phyloP scores from a whole-genome alignment of 2,888 invertebrate genomes.

The Neuroscelio doddi region DNA sequence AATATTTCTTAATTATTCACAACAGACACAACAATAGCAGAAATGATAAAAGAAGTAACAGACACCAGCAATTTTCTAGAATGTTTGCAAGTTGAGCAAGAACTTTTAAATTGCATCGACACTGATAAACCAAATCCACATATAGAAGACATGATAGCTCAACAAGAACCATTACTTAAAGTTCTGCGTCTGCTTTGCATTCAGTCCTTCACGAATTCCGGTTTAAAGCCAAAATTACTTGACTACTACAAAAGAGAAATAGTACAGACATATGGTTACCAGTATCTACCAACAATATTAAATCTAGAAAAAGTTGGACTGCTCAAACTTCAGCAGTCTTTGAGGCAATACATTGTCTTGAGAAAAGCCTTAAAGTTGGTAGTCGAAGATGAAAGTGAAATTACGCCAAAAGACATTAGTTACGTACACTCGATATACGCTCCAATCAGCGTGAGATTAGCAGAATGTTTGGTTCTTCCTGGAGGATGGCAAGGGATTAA shows the following conservation, averaged over 20 bases:
- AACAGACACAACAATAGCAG: slow-evolving; percentile 91
- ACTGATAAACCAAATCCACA: slow-evolving; percentile 90
- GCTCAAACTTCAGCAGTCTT: slow-evolving; percentile 82
- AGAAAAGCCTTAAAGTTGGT: slow-evolving; percentile 88
- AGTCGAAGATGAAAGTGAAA: slow-evolving; percentile 90
- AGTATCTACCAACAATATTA: slow-evolving; percentile 85
- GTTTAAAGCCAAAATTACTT: slow-evolving; percentile 89
- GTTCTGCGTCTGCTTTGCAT: slow-evolving; percentile 92
- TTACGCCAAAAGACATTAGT: slow-evolving; percentile 88
- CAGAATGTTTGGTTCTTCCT: slow-evolving; percentile 84
- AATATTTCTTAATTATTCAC: slow-evolving; percentile 25
- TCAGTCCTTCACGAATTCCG: slow-evolving; percentile 93
- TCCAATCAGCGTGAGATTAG: slow-evolving; percentile 90
- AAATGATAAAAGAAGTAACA: slow-evolving; percentile 90
- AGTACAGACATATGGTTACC: slow-evolving; percentile 89
- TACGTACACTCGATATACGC: slow-evolving; percentile 97
- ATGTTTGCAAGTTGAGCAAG: slow-evolving; percentile 89
- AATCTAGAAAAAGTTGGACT: slow-evolving; percentile 92
- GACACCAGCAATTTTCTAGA: slow-evolving; percentile 85
- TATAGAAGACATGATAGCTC: slow-evolving; percentile 94
- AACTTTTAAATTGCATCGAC: slow-evolving; percentile 92
- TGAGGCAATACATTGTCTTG: slow-evolving; percentile 82
- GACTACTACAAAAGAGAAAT: slow-evolving; percentile 84
- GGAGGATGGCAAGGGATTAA: slow-evolving; percentile 86
- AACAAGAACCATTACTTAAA: slow-evolving; percentile 85